Percentiles rank a stretch among this genome's conserved stretches.
phyloP scores from a whole-genome alignment of 2,888 invertebrate genomes.

The Andricus quercusramuli region DNA sequence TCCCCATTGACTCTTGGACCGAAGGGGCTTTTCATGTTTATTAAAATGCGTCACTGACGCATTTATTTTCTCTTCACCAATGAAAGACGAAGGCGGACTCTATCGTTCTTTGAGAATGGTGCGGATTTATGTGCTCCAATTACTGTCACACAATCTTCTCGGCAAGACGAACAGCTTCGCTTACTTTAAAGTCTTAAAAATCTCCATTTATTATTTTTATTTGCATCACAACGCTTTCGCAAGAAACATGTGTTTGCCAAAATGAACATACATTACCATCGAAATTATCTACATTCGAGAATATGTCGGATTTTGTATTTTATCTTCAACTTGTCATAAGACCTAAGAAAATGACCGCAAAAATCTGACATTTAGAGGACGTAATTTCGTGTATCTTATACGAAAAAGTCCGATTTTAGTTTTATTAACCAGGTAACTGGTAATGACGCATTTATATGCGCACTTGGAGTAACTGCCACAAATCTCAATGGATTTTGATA shows the following conservation, averaged over 20 bases:
- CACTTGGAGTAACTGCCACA: no score
- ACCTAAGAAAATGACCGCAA: no score
- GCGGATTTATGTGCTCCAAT: background rate
- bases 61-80: background rate
- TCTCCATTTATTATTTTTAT: background rate
- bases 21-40: slow-evolving; percentile 54
- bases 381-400: no score
- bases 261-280: background rate
- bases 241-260: background rate
- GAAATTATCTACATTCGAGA: no score
- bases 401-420: no score
- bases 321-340: no score
- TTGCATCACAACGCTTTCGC: background rate
- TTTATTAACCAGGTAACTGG: no score
- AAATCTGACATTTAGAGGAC: no score
- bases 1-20: slow-evolving; percentile 46
- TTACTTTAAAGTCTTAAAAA: background rate
- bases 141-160: background rate
- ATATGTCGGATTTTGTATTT: no score
- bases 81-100: background rate
- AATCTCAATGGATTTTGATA: no score
- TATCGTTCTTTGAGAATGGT: background rate
- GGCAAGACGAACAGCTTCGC: no score
- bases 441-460: no score
- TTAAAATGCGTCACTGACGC: slow-evolving; percentile 48